Base-by-base conservation (phyloP, 2,113 vertebrate genomes). In the Falco punctatus region DNA sequence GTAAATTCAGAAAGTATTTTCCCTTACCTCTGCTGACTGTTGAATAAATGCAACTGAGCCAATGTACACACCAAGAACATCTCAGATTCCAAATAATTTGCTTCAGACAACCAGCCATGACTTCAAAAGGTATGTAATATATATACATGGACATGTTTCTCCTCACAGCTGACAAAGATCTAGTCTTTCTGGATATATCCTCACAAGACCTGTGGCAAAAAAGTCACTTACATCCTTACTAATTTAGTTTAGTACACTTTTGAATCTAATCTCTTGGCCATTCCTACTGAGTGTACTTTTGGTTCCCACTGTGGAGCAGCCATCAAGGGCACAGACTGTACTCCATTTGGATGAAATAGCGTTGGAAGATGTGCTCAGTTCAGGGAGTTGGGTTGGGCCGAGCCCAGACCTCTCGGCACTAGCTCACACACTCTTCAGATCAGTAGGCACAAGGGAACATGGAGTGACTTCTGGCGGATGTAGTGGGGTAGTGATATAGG, bases 41-140 rank as follows among this genome's bases (percentile, higher is more conserved):
- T 72, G 27, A 88, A 55, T 35, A 88, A 88, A 86, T 10, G 33
- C 28, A 70, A 15, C 3, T 86, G 55, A 78, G 55, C 35, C 33
- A 75, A 75, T 2, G 7, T 20, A 28, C 10, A 84, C 84, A 94
- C 11, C 32, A 74, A 87, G 49, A 70, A 70, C 59, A 79, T 44
- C 26, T 86, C 52, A 87, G 30, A 16, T 44, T 95, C 44, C 15
- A 81, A 91, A n/a, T 38, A 67, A 81, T 84, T 94, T 79, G 55
- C 55, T 83, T 66, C 70, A 86, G 75, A 94, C 35, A 62, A 64
- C 13, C 19, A 94, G 10, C 23, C 28, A n/a, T 55, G 38, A 85
- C 74, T 95, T 92, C 80, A 82, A 85, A 92, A 95, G 58, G 49
- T 85, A 91, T 48, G 27, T 55, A 80, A 48, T 44, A 82, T 15